Conservation (phyloP, 2,888 invertebrate species). For the Dastarcus helophoroides region DNA sequence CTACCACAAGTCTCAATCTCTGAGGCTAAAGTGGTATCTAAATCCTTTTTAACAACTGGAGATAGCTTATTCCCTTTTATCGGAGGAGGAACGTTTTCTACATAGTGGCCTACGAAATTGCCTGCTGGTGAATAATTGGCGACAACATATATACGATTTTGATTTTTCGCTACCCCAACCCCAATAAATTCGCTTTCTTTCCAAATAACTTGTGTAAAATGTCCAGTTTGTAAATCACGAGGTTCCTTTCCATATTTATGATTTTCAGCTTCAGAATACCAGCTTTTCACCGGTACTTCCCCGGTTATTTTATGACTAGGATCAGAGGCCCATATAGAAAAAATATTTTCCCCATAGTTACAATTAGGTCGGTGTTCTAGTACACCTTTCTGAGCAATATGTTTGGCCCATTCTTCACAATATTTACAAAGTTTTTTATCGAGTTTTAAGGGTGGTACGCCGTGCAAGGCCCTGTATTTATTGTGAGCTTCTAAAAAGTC, state of each 20-base stretch:
- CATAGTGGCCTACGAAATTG: constrained; percentile 67
- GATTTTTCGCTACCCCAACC: constrained; percentile 55
- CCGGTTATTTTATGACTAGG: constrained; percentile 55
- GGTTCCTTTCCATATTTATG: constrained; percentile 54
- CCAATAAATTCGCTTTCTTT: constrained; percentile 53
- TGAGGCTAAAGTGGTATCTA: not conserved
- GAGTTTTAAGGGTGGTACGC: constrained; percentile 54
- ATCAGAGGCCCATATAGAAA: constrained; percentile 62
- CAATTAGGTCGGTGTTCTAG: constrained; percentile 65
- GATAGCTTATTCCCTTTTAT: constrained; percentile 25
- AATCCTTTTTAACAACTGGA: not conserved
- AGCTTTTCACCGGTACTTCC: constrained; percentile 62
- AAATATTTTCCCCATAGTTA: constrained; percentile 77
- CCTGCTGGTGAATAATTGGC: constrained; percentile 87
- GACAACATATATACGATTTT: constrained; percentile 73
- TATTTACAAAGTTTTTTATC: constrained; percentile 53
- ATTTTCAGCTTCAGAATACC: constrained; percentile 57
- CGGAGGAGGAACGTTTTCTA: constrained; percentile 56
- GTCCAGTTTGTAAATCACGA: constrained; percentile 49
- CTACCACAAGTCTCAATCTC: not conserved
- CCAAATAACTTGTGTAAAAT: constrained; percentile 66
- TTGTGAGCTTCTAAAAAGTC: constrained; percentile 69
- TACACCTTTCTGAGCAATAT: constrained; percentile 50
- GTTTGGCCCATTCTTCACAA: constrained; percentile 62
- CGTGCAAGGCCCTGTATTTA: constrained; percentile 55